Conservation (phyloP, 2,113 vertebrate genomes). For the Thermophis baileyi region DNA sequence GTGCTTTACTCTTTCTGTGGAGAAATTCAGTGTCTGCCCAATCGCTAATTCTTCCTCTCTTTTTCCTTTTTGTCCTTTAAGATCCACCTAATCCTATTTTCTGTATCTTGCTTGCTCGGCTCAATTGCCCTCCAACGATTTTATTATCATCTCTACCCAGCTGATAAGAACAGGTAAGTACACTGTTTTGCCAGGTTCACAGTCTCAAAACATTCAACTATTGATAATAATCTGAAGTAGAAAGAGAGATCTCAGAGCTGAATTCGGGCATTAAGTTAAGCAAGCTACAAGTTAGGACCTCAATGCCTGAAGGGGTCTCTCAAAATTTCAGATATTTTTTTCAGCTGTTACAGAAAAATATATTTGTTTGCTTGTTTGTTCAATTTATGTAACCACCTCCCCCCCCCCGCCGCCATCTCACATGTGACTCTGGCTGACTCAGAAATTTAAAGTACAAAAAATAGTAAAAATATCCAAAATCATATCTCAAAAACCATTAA, state of each 20-base stretch:
- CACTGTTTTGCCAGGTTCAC: neutral
- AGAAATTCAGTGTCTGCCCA: neutral
- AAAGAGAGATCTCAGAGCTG: neutral
- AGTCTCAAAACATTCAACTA: neutral
- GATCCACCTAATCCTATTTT: neutral
- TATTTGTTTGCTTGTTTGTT: neutral
- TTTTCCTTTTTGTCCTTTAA: neutral
- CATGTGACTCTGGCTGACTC: neutral
- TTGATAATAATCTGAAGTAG: neutral
- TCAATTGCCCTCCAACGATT: neutral
- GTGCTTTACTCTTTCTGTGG: neutral
- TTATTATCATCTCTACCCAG: constrained; percentile 17
- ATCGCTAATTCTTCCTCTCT: neutral
- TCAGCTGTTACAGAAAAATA: neutral
- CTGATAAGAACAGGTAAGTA: neutral
- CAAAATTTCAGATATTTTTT: neutral
- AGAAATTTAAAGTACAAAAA: neutral
- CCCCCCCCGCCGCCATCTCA: neutral
- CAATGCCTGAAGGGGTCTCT: neutral
- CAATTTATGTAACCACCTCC: neutral
- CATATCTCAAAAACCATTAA: neutral
- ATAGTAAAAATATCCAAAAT: neutral
- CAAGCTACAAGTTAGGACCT: neutral
- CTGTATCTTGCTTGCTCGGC: neutral
- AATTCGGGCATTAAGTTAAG: neutral